Base-by-base conservation (phyloP, 2,888 invertebrate species). In the Drosophila planitibia region DNA sequence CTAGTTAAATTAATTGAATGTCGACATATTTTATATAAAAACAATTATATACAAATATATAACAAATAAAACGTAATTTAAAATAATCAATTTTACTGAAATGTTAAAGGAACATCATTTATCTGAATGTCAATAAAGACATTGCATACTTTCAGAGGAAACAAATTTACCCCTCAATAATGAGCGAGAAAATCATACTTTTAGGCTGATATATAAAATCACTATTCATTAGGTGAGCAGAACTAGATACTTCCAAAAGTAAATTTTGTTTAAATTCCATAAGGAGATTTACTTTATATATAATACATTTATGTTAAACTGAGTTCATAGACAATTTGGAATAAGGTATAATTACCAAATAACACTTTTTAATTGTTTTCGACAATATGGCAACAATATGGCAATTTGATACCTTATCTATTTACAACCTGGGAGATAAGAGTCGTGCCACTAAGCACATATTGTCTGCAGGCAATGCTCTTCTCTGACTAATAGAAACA, bases 11-110 rank as follows among this genome's bases (percentile, higher is more conserved):
- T 51, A 81, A 87, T 75, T 87, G 69, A 84, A 81, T 68, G 78
- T 79, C 74, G 72, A 82, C 85, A 82, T 85, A 85, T 85, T 85
- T 85, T 85, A 89, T 85, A 85, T 89, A 89, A 85, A 85, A 85
- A 84, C 71, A 84, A 82, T 69, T 74, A 74, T 75, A 80, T 70
- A 81, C 53, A 67, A 65, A 70, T 30, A 73, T 35, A 62, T 54
- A 57, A 61, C 35, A 30, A 76, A 80, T 65, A 76, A 79, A 59
- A 37, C 4, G 4, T 52, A 61, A 64, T 32, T 53, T 54, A 33
- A 57, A 67, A 32, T 51, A 64, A 41, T 39, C 30, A 32, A 16
- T 35, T 52, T 37, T 30, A 35, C 16, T 35, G 51, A 28, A 28
- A 19, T 51, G 19, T 6, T 19, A 12, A 30, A 5, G 10, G 19